Conservation (phyloP, 1,140 invertebrate species). For the Drosophila baimaii region DNA sequence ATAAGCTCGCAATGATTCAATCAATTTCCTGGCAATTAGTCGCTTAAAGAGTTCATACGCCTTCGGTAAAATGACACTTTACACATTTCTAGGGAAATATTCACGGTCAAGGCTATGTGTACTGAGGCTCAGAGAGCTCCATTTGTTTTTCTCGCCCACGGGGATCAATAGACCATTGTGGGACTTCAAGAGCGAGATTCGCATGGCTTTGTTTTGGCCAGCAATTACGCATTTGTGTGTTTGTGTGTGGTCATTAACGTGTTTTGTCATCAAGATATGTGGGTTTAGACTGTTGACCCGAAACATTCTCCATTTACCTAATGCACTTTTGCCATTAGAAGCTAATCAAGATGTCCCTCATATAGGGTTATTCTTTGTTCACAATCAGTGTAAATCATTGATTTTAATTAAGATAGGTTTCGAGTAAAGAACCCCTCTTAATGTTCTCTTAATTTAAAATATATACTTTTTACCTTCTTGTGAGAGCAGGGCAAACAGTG, state of each 20-base stretch:
- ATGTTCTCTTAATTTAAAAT: not conserved
- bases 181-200: constrained; percentile 40
- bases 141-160: constrained; percentile 54
- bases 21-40: constrained; percentile 34
- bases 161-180: constrained; percentile 35
- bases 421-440: not conserved
- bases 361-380: constrained; percentile 2
- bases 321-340: constrained; percentile 8
- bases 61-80: constrained; percentile 10
- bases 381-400: not conserved
- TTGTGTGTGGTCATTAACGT: constrained; percentile 45
- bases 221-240: constrained; percentile 36
- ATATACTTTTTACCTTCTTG: constrained; percentile 44
- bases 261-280: constrained; percentile 24
- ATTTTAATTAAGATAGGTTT: constrained; percentile 17
- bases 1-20: constrained; percentile 13
- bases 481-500: constrained; percentile 22
- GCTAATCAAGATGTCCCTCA: constrained; percentile 15
- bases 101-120: constrained; percentile 51
- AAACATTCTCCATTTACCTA: not conserved
- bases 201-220: constrained; percentile 41
- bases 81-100: constrained; percentile 22
- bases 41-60: constrained; percentile 40
- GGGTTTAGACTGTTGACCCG: constrained; percentile 30
- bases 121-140: constrained; percentile 17